These are phyloP conservation scores for Lonchura striata DNA, from an alignment of 2,113 vertebrate species.

Conservation along the genomic window DNA sequence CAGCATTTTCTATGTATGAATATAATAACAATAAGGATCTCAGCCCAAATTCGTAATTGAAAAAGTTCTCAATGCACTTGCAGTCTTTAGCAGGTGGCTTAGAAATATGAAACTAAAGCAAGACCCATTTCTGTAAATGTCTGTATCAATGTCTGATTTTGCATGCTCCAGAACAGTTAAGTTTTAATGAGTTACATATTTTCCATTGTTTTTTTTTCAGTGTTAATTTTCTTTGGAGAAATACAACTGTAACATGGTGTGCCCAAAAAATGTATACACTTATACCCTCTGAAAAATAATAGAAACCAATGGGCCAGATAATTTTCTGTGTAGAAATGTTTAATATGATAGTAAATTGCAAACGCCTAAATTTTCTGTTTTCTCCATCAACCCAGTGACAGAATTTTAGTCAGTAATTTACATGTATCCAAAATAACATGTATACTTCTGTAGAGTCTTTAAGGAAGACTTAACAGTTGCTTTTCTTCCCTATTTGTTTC, in stretches of 20 bases:
- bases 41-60: not conserved
- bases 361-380: not conserved
- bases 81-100: not conserved
- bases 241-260: fast-evolving
- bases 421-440: not conserved
- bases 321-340: not conserved
- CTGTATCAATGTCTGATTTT: not conserved
- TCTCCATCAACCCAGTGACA: not conserved
- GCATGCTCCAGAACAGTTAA: not conserved
- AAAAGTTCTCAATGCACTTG: not conserved
- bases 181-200: not conserved
- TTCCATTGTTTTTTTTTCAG: not conserved
- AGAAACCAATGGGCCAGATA: not conserved
- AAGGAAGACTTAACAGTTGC: not conserved
- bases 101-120: not conserved
- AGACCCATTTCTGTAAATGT: not conserved
- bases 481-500: not conserved
- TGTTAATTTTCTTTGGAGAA: not conserved
- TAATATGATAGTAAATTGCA: not conserved
- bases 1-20: not conserved
- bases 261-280: not conserved
- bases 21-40: not conserved
- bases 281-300: not conserved
- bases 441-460: not conserved
- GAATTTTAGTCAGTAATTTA: not conserved